Percentiles rank a stretch among this genome's conserved stretches.
These are phyloP conservation scores for Euglossa dilemma DNA, from an alignment of 1,140 invertebrate genomes.

Conservation along the genomic window DNA sequence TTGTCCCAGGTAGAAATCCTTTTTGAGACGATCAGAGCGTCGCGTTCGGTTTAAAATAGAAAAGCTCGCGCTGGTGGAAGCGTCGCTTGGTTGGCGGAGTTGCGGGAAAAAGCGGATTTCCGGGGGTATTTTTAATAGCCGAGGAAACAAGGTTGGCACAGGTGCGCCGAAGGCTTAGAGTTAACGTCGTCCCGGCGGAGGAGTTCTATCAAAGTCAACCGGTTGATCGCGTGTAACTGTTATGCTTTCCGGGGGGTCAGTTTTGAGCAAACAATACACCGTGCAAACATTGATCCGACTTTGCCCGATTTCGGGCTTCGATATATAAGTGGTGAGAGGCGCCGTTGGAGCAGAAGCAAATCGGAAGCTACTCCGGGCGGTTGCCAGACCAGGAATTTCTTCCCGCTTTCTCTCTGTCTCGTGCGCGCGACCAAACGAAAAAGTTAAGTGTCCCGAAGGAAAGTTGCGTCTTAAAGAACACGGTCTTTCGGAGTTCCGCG, in stretches of 20 bases:
- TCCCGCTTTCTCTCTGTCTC: background rate
- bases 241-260: constrained; percentile 4
- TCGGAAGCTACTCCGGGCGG: background rate
- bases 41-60: constrained; percentile 1
- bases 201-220: constrained; percentile 14
- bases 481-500: background rate
- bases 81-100: background rate
- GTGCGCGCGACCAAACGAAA: background rate
- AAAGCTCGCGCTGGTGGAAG: no score
- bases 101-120: background rate
- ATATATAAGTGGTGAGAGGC: background rate
- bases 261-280: background rate
- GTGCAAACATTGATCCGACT: constrained; percentile 5
- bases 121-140: constrained; percentile 4
- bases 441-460: constrained; percentile 5
- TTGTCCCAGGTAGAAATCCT: background rate
- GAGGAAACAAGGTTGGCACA: background rate
- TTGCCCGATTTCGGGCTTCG: background rate
- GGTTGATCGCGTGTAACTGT: background rate
- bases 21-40: background rate
- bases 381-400: no score
- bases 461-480: constrained; percentile 1
- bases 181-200: background rate
- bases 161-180: background rate
- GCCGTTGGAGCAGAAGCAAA: background rate